phyloP scores from a whole-genome alignment of 1,140 invertebrate genomes.

The Musca vetustissima region DNA sequence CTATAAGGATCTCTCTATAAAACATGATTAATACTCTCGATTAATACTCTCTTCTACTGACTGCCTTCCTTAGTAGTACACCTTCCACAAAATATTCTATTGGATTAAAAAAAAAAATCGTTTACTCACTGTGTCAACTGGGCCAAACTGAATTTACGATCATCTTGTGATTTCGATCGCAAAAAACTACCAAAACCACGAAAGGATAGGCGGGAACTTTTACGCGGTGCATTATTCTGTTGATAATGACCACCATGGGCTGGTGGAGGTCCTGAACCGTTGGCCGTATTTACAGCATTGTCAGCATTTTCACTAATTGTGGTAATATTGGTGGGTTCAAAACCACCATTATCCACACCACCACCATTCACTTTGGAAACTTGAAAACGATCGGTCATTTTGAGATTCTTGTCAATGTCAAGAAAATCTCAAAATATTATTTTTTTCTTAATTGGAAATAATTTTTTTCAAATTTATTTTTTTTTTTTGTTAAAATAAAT shows the following conservation, averaged over 20 bases:
- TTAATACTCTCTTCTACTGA: no score
- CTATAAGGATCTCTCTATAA: no score
- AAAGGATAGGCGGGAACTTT: conserved; percentile 35
- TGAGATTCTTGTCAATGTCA: not conserved
- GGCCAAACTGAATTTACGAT: conserved; percentile 51
- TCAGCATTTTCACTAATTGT: conserved; percentile 16
- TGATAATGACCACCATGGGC: not conserved
- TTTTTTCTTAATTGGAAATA: not conserved
- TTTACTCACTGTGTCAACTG: conserved; percentile 49
- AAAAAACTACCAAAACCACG: conserved; percentile 48
- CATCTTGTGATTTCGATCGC: conserved; percentile 35
- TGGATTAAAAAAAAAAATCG: no score
- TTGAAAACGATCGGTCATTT: conserved; percentile 37
- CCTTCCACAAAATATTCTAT: no score
- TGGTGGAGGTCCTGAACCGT: not conserved
- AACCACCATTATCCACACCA: no score
- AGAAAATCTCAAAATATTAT: no score
- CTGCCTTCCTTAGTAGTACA: no score
- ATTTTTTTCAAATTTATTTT: not conserved
- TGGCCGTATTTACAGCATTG: not conserved
- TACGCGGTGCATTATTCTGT: conserved; percentile 7
- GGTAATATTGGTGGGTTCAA: not conserved
- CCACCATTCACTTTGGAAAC: conserved; percentile 42
- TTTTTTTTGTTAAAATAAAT: conserved; percentile 10
- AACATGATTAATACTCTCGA: no score